Percentiles rank a stretch among this genome's conserved stretches.
Evolutionary conservation across 2,113 vertebrate genomes (phyloP).

Genomic region (Zingel zingel): DNA sequence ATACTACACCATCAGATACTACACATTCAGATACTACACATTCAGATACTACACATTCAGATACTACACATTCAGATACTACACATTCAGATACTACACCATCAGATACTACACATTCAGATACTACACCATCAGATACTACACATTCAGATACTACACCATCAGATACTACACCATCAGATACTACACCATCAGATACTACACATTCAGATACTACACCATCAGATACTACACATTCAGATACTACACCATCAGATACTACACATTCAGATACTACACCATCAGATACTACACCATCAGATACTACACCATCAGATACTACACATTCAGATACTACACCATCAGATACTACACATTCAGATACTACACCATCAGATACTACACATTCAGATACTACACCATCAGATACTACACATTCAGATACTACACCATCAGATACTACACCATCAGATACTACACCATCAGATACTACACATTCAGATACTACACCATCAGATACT

Average conservation of each 20-base stretch:
- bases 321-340: not conserved
- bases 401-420: not conserved
- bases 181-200: too few species aligned
- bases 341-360: too few species aligned
- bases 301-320: not conserved
- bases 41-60: too few species aligned
- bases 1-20: not conserved
- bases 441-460: not conserved
- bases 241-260: not conserved
- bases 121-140: too few species aligned
- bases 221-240: not conserved
- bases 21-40: too few species aligned
- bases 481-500: not conserved
- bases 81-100: too few species aligned
- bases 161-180: too few species aligned
- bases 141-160: too few species aligned
- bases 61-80: too few species aligned
- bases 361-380: not conserved
- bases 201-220: not conserved
- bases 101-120: too few species aligned
- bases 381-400: not conserved
- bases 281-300: not conserved
- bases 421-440: not conserved
- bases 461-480: too few species aligned
- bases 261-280: not conserved